A percentile compares a stretch with the other conserved stretches of the same genome.
Evolutionary conservation across 2,888 invertebrate species (phyloP).

Genomic region (Ypsolopha sequella): DNA sequence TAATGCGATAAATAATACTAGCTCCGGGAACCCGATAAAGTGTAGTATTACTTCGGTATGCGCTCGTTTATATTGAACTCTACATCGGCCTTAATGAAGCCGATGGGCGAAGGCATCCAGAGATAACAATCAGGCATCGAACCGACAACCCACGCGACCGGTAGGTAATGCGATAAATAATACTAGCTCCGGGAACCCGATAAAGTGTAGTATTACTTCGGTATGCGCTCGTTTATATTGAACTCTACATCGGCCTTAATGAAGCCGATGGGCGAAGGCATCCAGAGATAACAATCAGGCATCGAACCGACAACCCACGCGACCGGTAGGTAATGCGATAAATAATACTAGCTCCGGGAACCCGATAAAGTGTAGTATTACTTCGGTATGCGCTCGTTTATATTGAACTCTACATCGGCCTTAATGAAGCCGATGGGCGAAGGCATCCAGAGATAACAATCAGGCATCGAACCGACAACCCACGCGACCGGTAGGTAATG

Average conservation of each 20-base stretch:
- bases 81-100: neutral
- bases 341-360: neutral
- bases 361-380: too few species aligned
- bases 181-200: too few species aligned
- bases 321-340: constrained; percentile 5
- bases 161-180: constrained; percentile 5
- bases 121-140: constrained; percentile 13
- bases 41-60: too few species aligned
- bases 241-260: neutral
- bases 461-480: constrained; percentile 6
- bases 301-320: constrained; percentile 7
- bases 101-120: constrained; percentile 3
- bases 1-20: constrained; percentile 2
- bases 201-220: too few species aligned
- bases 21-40: too few species aligned
- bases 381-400: too few species aligned
- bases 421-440: constrained; percentile 3
- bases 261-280: constrained; percentile 3
- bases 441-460: constrained; percentile 11
- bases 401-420: neutral
- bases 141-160: constrained; percentile 6
- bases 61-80: neutral
- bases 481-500: constrained; percentile 6
- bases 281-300: constrained; percentile 12
- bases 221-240: neutral